phyloP scores from a whole-genome alignment of 2,797 vertebrate species.

The Cossypha niveicapilla region DNA sequence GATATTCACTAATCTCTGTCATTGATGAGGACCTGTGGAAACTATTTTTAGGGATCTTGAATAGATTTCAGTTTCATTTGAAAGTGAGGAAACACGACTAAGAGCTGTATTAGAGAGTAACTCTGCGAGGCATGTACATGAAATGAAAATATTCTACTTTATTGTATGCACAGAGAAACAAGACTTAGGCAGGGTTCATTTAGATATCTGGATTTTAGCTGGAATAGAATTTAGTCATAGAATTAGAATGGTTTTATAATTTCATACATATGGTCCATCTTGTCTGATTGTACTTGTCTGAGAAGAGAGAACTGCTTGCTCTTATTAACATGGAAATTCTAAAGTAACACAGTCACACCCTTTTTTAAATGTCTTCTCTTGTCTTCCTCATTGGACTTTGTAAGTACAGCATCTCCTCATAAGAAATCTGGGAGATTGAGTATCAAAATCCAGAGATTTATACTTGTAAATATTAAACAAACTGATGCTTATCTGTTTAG shows the following conservation, averaged over 20 bases:
- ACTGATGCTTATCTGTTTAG: not conserved
- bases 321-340: not conserved
- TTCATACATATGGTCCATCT: accelerated
- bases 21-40: not conserved
- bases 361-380: not conserved
- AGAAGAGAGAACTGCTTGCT: not conserved
- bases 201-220: not conserved
- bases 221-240: not conserved
- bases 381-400: not conserved
- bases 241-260: not conserved
- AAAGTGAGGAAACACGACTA: not conserved
- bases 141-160: not conserved
- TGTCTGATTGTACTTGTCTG: not conserved
- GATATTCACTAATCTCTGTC: not conserved
- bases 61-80: not conserved
- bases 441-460: not conserved
- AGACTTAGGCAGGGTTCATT: not conserved
- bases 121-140: not conserved
- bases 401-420: not conserved
- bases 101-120: not conserved
- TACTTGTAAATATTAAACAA: not conserved
- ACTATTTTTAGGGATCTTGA: not conserved
- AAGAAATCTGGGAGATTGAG: not conserved
- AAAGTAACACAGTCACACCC: accelerated
- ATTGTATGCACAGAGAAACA: not conserved